phyloP scores from a whole-genome alignment of 2,113 vertebrate species.

The Coptodon rendalli region DNA sequence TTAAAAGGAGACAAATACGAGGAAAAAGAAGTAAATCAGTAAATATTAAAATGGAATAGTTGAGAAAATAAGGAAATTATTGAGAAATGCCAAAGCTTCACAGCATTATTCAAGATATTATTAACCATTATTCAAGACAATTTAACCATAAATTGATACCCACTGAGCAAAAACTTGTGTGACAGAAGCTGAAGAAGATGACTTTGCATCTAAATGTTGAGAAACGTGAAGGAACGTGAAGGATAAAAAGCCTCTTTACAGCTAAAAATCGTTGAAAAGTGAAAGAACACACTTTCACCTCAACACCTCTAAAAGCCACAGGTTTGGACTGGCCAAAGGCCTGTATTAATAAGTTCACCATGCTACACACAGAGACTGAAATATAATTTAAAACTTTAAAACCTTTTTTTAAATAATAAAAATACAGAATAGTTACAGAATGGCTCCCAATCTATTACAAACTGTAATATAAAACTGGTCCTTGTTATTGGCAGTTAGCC shows the following conservation, averaged over 20 bases:
- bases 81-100: neutral
- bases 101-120: neutral
- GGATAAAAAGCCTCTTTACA: neutral
- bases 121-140: neutral
- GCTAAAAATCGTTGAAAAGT: neutral
- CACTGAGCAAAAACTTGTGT: neutral
- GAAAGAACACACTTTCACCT: neutral
- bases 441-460: neutral
- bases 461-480: neutral
- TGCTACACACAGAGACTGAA: neutral
- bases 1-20: neutral
- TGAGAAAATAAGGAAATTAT: neutral
- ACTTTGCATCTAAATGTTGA: neutral
- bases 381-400: neutral
- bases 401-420: neutral
- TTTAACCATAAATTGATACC: neutral
- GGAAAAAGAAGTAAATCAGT: neutral
- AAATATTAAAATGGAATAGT: neutral
- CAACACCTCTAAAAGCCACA: neutral
- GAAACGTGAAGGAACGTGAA: rapidly evolving
- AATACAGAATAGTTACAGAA: neutral
- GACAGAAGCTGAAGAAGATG: neutral
- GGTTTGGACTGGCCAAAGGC: neutral
- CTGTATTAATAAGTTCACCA: neutral
- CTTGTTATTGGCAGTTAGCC: neutral